phyloP scores from a whole-genome alignment of 2,797 vertebrate species.

The Syncerus caffer region DNA sequence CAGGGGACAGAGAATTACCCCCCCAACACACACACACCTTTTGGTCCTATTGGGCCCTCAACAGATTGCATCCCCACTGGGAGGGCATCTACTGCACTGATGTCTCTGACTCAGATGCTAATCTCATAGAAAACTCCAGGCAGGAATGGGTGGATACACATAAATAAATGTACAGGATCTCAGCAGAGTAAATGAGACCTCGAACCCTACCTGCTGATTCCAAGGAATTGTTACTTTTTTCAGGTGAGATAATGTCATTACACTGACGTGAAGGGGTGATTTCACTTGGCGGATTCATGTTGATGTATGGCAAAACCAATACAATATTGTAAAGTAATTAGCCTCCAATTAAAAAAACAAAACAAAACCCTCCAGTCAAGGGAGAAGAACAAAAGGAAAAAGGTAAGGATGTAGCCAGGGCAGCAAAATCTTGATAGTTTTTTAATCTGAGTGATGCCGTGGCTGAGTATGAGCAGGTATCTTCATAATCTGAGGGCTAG shows the following conservation, averaged over 20 bases:
- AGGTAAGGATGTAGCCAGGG: neutral
- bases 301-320: no score
- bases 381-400: neutral
- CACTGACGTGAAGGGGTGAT: neutral
- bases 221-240: neutral
- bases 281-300: neutral
- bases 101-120: rapidly evolving
- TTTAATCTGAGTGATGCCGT: neutral
- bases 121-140: neutral
- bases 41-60: neutral
- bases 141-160: rapidly evolving
- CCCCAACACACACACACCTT: neutral
- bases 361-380: neutral
- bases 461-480: neutral
- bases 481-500: neutral
- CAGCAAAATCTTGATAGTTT: neutral
- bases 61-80: no score
- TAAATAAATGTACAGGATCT: no score
- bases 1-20: neutral
- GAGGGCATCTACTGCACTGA: neutral
- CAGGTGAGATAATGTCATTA: neutral
- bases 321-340: no score
- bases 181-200: neutral
- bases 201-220: neutral
- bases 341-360: no score